Evolutionary conservation across 30 jellyfish, hydroid and myxozoan species (phyloP).

Genomic region (Turritopsis rubra): DNA sequence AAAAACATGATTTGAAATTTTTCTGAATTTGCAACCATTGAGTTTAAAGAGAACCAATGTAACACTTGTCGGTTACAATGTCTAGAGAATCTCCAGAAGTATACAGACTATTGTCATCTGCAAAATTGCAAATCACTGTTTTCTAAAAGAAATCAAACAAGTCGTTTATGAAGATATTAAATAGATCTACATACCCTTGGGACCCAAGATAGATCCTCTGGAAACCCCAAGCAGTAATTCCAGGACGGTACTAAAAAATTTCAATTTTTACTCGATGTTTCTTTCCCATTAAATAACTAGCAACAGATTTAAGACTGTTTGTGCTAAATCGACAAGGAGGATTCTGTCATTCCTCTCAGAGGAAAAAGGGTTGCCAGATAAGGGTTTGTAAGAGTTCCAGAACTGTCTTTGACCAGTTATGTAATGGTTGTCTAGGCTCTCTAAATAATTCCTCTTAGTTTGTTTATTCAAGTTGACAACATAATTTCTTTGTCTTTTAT

Average conservation of each 20-base stretch:
- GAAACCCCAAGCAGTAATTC: neutral
- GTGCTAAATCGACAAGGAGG: neutral
- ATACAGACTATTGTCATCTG: neutral
- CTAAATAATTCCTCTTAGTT: neutral
- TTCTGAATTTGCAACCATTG: slow-evolving; percentile 43
- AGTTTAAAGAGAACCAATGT: slow-evolving; percentile 34
- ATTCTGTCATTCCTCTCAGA: neutral
- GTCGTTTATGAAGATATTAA: neutral
- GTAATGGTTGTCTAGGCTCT: neutral
- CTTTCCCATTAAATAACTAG: neutral
- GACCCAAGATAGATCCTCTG: neutral
- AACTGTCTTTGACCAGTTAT: neutral
- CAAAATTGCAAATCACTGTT: neutral
- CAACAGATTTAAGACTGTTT: neutral
- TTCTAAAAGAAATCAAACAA: neutral
- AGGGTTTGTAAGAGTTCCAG: neutral
- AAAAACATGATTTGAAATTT: slow-evolving; percentile 43
- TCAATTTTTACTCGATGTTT: neutral
- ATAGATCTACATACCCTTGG: no score
- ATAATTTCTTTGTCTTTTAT: neutral
- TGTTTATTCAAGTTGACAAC: neutral
- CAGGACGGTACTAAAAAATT: neutral
- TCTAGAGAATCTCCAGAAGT: neutral
- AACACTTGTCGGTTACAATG: slow-evolving; percentile 3
- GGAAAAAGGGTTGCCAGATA: neutral